A percentile compares a stretch with the other conserved stretches of the same genome.
Evolutionary conservation across 2,888 invertebrate species (phyloP).

Genomic region (Parnassius orleans): DNA sequence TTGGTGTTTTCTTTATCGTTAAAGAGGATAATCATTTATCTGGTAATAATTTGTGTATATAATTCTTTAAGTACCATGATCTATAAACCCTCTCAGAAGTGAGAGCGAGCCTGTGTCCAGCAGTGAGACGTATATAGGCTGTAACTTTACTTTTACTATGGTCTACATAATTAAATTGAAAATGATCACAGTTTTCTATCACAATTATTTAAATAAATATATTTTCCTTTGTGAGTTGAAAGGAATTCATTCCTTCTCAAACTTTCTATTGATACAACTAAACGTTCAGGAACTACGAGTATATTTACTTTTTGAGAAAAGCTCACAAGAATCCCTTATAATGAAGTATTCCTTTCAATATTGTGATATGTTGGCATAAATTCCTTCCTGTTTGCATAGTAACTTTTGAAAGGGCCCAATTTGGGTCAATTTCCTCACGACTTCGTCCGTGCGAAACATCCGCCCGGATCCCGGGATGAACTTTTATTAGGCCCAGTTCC

Average conservation of each 20-base stretch:
- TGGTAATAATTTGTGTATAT: no score
- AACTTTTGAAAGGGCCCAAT: slow-evolving; percentile 36
- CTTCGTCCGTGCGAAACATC: slow-evolving; percentile 25
- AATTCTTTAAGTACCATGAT: no score
- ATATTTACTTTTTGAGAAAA: background rate
- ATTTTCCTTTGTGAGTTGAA: no score
- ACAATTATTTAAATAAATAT: no score
- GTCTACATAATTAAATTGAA: no score
- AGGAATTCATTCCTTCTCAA: background rate
- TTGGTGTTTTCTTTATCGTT: no score
- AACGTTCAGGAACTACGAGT: slow-evolving; percentile 2
- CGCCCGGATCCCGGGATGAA: slow-evolving; percentile 37
- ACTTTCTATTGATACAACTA: background rate
- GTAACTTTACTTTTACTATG: no score
- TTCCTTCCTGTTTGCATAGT: slow-evolving; percentile 18
- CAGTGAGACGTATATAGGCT: no score
- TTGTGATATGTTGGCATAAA: slow-evolving; percentile 5
- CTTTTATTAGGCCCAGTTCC: slow-evolving; percentile 35
- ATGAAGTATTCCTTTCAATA: slow-evolving; percentile 10
- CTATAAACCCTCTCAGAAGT: no score
- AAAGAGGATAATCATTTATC: no score
- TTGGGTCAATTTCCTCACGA: slow-evolving; percentile 36
- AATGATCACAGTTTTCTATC: no score
- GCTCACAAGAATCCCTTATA: slow-evolving; percentile 2
- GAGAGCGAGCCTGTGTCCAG: no score